phyloP scores from a whole-genome alignment of 2,888 invertebrate species.

The Nematopogon swammerdamellus region DNA sequence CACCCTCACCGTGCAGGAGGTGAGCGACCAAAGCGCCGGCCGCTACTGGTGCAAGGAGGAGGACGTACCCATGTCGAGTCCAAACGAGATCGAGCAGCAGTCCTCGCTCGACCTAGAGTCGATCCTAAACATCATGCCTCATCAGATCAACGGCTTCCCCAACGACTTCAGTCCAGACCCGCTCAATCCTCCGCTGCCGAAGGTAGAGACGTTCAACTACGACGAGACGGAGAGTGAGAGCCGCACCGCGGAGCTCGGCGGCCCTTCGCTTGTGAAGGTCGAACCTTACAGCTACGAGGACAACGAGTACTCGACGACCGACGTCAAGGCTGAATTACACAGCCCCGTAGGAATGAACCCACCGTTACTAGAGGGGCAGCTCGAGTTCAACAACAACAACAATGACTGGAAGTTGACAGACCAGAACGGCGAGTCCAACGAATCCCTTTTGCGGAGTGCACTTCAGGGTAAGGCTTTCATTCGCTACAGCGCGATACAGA shows the following conservation, averaged over 20 bases:
- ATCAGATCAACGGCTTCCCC: constrained; percentile 58
- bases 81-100: constrained; percentile 53
- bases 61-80: constrained; percentile 59
- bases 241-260: constrained; percentile 65
- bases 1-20: constrained; percentile 79
- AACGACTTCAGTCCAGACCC: constrained; percentile 57
- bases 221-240: constrained; percentile 79
- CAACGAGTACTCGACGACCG: constrained; percentile 31
- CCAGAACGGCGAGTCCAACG: constrained; percentile 64
- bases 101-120: constrained; percentile 75
- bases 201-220: constrained; percentile 70
- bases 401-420: constrained; percentile 81
- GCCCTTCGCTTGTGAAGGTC: constrained; percentile 55
- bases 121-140: constrained; percentile 69
- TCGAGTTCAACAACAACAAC: constrained; percentile 68
- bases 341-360: constrained; percentile 43
- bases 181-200: constrained; percentile 54
- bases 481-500: constrained; percentile 55
- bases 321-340: constrained; percentile 41
- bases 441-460: constrained; percentile 77
- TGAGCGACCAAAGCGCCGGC: constrained; percentile 63
- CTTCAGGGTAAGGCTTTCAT: constrained; percentile 73
- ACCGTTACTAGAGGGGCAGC: constrained; percentile 50
- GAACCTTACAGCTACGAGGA: constrained; percentile 44
- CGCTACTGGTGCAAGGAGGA: constrained; percentile 67